Base-by-base conservation (phyloP, 2,888 invertebrate species). In the Peribatodes rhomboidaria region DNA sequence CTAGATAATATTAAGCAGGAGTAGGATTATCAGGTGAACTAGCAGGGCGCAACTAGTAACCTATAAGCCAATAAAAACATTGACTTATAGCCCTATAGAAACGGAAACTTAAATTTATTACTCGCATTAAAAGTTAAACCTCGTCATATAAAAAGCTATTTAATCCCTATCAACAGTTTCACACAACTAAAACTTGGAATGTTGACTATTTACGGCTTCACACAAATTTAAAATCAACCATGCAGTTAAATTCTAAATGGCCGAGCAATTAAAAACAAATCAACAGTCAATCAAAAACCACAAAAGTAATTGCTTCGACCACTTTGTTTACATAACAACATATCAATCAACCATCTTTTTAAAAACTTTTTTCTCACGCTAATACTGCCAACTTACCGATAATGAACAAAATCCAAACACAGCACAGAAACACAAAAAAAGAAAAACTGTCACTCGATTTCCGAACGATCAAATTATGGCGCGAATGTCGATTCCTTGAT, bases 391-490 rank as follows among this genome's bases (percentile, higher is more conserved):
- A 55, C 64, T 68, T 50, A 68, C 68, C 64, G 16, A 18, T 47
- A 41, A 20, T 42, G 42, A 44, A 47, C 54, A 61, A 63, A 72
- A 72, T 72, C 72, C 72, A 57, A 39, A 31, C 68, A 70, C 68
- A 61, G 59, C 68, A 70, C 67, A 61, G 27, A 54, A 54, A 47
- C 65, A 68, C 67, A 64, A 57, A 57, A 61, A 59, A 65, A 18
- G 35, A 65, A 65, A 65, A 60, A 61, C 52, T 47, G 46, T 59
- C 65, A 65, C 65, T 65, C 52, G 52, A 53, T 47, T 65, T 53
- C 58, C 69, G 65, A 54, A 66, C 69, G 69, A 64, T 78, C 76
- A 79, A 79, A 81, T 83, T 81, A 78, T 82, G 81, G 85, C 85
- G 85, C 81, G 85, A 83, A 83, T 61, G 57, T 58, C 65, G 56